A percentile compares a stretch with the other conserved stretches of the same genome.
phyloP scores from a whole-genome alignment of 2,888 invertebrate genomes.

The Napeogenes inachia region DNA sequence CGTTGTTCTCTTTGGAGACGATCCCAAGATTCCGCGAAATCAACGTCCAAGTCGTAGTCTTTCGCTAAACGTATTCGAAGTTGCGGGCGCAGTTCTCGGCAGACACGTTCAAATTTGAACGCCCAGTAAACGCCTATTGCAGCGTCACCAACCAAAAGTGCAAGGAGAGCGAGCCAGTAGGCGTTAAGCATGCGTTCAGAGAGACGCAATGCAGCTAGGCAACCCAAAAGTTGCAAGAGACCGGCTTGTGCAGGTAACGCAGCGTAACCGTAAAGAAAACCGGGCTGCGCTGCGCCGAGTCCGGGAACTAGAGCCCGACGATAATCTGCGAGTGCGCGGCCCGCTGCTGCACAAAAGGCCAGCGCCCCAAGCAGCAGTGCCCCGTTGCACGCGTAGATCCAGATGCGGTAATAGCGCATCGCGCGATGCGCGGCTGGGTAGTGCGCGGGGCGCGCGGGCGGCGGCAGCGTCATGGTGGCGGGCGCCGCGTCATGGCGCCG shows the following conservation, averaged over 20 bases:
- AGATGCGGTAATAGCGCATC: constrained; percentile 90
- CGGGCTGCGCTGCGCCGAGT: constrained; percentile 86
- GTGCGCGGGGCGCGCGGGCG: constrained; percentile 75
- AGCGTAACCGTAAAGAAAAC: constrained; percentile 89
- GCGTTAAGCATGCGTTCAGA: constrained; percentile 89
- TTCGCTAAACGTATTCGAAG: constrained; percentile 78
- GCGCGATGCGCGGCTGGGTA: constrained; percentile 78
- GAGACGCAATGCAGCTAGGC: constrained; percentile 87
- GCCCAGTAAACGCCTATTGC: constrained; percentile 92
- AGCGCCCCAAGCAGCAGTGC: constrained; percentile 89
- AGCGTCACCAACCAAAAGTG: constrained; percentile 88
- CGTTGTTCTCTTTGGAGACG: constrained; percentile 84
- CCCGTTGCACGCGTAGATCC: constrained; percentile 95
- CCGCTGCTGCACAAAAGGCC: constrained; percentile 87
- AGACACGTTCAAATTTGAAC: constrained; percentile 85
- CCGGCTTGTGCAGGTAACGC: constrained; percentile 86
- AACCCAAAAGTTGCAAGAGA: constrained; percentile 85
- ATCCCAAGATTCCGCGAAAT: constrained; percentile 88
- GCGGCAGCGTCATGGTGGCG: constrained; percentile 77
- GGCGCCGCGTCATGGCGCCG: constrained; percentile 77
- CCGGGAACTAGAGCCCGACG: constrained; percentile 84
- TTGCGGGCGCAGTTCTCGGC: constrained; percentile 84
- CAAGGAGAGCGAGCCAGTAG: constrained; percentile 88
- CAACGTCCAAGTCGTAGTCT: constrained; percentile 84
- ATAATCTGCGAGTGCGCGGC: constrained; percentile 84